Base-by-base conservation (phyloP, 2,797 vertebrate genomes). In the Rhinichthys osculus region DNA sequence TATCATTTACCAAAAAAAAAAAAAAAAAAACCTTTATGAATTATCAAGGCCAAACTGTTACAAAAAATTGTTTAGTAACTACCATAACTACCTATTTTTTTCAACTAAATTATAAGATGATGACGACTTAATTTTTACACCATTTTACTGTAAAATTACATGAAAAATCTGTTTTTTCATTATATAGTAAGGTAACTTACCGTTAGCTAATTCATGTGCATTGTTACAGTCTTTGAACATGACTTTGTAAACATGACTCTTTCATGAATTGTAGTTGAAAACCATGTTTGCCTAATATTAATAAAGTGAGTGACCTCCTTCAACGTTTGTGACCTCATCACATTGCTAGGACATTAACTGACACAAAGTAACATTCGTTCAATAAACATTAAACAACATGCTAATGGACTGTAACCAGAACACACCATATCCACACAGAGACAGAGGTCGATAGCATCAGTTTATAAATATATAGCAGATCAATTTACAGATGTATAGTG, bases 381-480 rank as follows among this genome's bases (percentile, higher is more conserved):
- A 57, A 84, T 84, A 84, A 70, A 78, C 50, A 57, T 78, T 42
- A 76, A 76, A 64, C 21, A 54, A 73, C 69, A 76, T 38, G 21
- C 71, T 84, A 70, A 78, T 70, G 47, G 74, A 33, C 33, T 84
- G 30, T 38, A 66, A 66, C 21, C 57, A 35, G 62, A 78, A 78
- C 64, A 70, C 35, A 30, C 16, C 35, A 77, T 78, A 78, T 57
- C 11, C 64, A 54, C n/a, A 70, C 35, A 70, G 54, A 78, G 64
- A 84, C n/a, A 23, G 44, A 69, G 47, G 35, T 78, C 64, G 73
- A 84, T 70, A 38, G 9, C 74, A 78, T 84, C 44, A 67, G 30
- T 77, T 77, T 77, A 57, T 78, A 78, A 57, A 84, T 84, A 78
- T 70, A 54, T 44, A 21, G 74, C 47, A 70, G 35, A 70, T 78